Percentiles rank a stretch among this genome's conserved stretches.
These are phyloP conservation scores for Flabesymbios commensalis DNA, from an alignment of 2,888 invertebrate genomes.

Conservation along the genomic window DNA sequence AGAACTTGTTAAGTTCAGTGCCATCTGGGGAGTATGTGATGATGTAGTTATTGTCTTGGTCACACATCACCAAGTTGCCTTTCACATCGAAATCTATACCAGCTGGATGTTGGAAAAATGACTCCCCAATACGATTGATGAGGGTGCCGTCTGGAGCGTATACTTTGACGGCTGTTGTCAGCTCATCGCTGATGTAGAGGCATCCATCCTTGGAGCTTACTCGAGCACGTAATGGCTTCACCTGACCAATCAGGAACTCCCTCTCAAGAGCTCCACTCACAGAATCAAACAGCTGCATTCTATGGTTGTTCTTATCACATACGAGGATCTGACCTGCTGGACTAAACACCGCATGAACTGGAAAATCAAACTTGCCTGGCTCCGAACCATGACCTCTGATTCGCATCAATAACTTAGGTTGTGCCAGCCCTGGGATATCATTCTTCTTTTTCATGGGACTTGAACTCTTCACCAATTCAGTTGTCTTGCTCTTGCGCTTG, in stretches of 20 bases:
- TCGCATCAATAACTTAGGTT: too few species aligned
- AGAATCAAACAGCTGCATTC: constrained; percentile 26
- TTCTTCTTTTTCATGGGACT: too few species aligned
- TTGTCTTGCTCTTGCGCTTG: too few species aligned
- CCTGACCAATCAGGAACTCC: not conserved
- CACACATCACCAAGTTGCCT: constrained; percentile 26
- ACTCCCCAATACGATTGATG: constrained; percentile 19
- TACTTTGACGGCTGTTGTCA: constrained; percentile 21
- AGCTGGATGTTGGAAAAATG: constrained; percentile 24
- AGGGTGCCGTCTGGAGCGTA: constrained; percentile 16
- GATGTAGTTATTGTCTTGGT: constrained; percentile 24
- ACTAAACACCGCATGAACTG: constrained; percentile 25
- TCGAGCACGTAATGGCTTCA: constrained; percentile 26
- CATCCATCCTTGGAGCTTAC: constrained; percentile 17
- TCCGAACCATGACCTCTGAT: constrained; percentile 8
- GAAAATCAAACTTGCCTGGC: constrained; percentile 24
- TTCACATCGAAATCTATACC: constrained; percentile 22
- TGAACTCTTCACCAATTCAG: too few species aligned
- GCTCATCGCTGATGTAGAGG: constrained; percentile 30
- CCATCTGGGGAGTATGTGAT: constrained; percentile 10
- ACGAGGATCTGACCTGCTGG: constrained; percentile 24
- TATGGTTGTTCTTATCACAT: constrained; percentile 32
- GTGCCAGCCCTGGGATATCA: too few species aligned
- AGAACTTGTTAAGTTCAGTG: constrained; percentile 16
- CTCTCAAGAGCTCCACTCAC: constrained; percentile 12